These are phyloP conservation scores for Choristoneura fumiferana DNA, from an alignment of 1,140 invertebrate genomes.

Conservation along the genomic window DNA sequence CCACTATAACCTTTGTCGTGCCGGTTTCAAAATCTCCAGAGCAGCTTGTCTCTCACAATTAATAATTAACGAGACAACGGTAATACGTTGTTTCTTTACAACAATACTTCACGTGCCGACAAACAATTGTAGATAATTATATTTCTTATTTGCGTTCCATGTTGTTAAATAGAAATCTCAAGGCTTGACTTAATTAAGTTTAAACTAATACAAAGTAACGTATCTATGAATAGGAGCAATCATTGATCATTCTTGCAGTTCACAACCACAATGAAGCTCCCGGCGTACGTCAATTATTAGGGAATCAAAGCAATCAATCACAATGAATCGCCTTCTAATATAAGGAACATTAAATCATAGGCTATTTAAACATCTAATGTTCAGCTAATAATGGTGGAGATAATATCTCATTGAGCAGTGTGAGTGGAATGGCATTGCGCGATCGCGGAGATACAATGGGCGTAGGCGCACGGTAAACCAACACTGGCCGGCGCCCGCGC, in stretches of 20 bases:
- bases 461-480: slow-evolving; percentile 61
- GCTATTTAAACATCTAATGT: slow-evolving; percentile 52
- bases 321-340: slow-evolving; percentile 39
- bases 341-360: slow-evolving; percentile 53
- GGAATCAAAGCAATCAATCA: slow-evolving; percentile 55
- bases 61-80: slow-evolving; percentile 5
- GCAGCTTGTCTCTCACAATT: slow-evolving; percentile 6
- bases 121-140: background rate
- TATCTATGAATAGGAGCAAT: slow-evolving; percentile 1
- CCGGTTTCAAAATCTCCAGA: background rate
- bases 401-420: slow-evolving; percentile 51
- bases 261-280: slow-evolving; percentile 27
- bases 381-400: slow-evolving; percentile 52
- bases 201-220: background rate
- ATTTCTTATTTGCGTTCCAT: background rate
- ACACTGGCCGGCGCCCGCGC: slow-evolving; percentile 49
- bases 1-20: background rate
- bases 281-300: slow-evolving; percentile 41
- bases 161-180: background rate
- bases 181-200: background rate
- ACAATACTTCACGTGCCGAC: background rate
- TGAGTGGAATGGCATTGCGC: slow-evolving; percentile 38
- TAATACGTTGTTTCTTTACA: background rate
- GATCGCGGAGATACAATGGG: slow-evolving; percentile 52
- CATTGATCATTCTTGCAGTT: slow-evolving; percentile 25